phyloP scores from a whole-genome alignment of 1,140 invertebrate genomes.

The Atta texana region DNA sequence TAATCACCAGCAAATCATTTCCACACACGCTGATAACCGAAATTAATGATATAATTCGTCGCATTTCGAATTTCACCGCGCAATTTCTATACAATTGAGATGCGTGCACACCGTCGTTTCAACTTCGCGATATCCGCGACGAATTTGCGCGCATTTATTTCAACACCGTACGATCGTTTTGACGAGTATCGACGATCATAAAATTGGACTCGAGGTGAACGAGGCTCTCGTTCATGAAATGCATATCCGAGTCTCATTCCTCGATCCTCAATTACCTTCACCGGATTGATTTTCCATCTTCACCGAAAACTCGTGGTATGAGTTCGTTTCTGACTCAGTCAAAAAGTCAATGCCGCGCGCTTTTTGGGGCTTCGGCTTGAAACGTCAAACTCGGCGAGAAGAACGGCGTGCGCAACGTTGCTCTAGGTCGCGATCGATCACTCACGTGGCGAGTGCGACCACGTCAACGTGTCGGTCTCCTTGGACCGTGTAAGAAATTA shows the following conservation, averaged over 20 bases:
- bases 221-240: not conserved
- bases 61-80: conserved; percentile 19
- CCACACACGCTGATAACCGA: not conserved
- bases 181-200: conserved; percentile 15
- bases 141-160: not conserved
- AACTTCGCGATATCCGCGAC: not conserved
- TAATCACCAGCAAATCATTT: conserved; percentile 32
- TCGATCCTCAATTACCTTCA: conserved; percentile 17
- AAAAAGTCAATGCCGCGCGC: not conserved
- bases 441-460: conserved; percentile 58
- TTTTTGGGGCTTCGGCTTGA: not conserved
- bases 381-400: not conserved
- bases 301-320: not conserved
- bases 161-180: not conserved
- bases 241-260: not conserved
- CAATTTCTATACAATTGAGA: not conserved
- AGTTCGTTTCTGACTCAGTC: not conserved
- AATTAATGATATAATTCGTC: not conserved
- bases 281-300: conserved; percentile 19
- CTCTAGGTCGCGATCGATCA: conserved; percentile 62
- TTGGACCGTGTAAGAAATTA: conserved; percentile 30
- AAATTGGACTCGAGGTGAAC: not conserved
- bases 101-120: not conserved
- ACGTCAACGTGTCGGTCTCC: conserved; percentile 31
- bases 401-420: conserved; percentile 44